These are phyloP conservation scores for Malurus leucopterus DNA, from an alignment of 2,797 vertebrate genomes.

Conservation along the genomic window DNA sequence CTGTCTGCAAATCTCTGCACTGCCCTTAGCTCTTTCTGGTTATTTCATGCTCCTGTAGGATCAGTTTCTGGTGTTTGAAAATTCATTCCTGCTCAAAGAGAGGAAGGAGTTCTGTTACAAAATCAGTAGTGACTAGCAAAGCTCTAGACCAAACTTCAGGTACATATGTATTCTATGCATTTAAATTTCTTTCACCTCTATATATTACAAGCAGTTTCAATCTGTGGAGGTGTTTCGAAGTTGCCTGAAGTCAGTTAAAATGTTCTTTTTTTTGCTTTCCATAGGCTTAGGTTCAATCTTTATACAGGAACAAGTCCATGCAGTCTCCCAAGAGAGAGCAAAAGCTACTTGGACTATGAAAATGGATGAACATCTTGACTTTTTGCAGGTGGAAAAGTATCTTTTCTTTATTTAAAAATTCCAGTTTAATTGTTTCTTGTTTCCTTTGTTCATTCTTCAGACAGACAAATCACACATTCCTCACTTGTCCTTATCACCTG, in stretches of 20 bases:
- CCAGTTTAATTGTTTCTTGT: background rate
- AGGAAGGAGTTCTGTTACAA: background rate
- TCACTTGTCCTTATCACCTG: background rate
- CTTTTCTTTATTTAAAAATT: background rate
- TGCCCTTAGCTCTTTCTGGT: background rate
- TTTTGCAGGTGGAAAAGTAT: background rate
- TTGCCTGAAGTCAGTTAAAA: background rate
- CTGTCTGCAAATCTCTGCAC: background rate
- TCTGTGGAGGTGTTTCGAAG: background rate
- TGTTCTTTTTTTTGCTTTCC: background rate
- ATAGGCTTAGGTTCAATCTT: background rate
- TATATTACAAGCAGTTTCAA: background rate
- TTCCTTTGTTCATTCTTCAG: background rate
- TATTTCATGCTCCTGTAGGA: background rate
- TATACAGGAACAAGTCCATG: background rate
- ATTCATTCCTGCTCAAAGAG: background rate
- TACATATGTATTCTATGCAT: background rate
- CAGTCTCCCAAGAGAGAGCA: background rate
- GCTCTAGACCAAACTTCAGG: background rate
- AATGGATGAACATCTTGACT: background rate
- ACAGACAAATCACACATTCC: background rate
- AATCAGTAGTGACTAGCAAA: background rate
- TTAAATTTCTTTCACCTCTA: background rate
- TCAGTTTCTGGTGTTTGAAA: background rate
- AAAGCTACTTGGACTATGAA: background rate